Evolutionary conservation across 2,113 vertebrate species (phyloP), one percentile per base, ranked within the genome.

Genomic region (Emydocephalus ijimae): DNA sequence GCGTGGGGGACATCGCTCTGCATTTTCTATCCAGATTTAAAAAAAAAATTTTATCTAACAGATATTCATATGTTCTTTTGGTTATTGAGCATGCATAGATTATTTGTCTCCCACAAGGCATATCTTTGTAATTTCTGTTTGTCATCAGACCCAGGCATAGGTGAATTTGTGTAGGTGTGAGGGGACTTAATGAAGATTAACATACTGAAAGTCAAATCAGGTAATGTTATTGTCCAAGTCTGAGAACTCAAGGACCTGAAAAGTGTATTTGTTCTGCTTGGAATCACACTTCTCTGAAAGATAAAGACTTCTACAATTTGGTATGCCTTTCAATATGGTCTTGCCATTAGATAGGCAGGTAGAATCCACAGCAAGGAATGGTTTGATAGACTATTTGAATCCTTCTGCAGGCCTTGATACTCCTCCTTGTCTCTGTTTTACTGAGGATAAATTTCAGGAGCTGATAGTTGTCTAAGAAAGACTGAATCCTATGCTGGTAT

Each of bases 11-110:
- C 55, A 93, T 96, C 94, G 88, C 95, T 95, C 96, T 96, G 92
- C 96, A 96, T 96, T 96, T 96, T 94, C 93, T 97, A 95, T 93
- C 94, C 93, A 96, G 96, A 97, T 96, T 94, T 97, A 96, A 96
- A 95, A 96, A 95, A 95, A 96, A 95, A 93, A 93, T 96, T 96
- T 94, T 96, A 96, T 96, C 96, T 97, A 97, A 97, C 95, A 96
- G 95, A 93, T 96, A 94, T 95, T 95, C 95, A 95, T 95, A 96
- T 92, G 91, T 57, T 95, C 95, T 96, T 96, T 94, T 96, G 93
- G 88, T 94, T 95, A 96, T 94, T 96, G 94, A 94, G 95, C 95
- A 95, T 96, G 93, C 95, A 96, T 95, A 93, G 95, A 96, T 96
- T 94, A 74, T 93, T 94, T 95, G 90, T 93, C 95, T 96, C 94